Percentiles rank a stretch among this genome's conserved stretches.
These are phyloP conservation scores for Protonemura montana DNA, from an alignment of 2,888 invertebrate genomes.

Conservation along the genomic window DNA sequence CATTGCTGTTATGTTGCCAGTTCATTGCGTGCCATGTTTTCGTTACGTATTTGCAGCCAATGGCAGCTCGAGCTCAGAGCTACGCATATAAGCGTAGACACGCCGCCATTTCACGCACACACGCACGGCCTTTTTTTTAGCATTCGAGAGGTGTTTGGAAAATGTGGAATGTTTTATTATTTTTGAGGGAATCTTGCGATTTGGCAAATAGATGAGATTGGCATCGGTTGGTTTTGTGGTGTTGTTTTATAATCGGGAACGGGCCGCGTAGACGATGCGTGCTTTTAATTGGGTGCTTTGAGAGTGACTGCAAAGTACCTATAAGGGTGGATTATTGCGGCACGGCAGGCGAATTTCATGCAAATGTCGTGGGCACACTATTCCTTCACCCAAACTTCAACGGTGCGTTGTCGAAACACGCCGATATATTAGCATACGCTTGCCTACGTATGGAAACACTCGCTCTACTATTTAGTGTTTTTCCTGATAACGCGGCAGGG, in stretches of 20 bases:
- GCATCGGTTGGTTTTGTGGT: not conserved
- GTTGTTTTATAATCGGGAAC: not conserved
- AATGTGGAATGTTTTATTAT: not conserved
- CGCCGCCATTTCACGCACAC: slow-evolving; percentile 12
- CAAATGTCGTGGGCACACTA: not conserved
- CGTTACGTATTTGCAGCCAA: not conserved
- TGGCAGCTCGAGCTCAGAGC: not conserved
- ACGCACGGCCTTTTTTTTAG: not conserved
- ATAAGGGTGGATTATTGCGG: not conserved
- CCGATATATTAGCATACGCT: not conserved
- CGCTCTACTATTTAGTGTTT: not conserved
- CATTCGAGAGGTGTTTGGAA: not conserved
- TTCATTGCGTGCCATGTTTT: slow-evolving; percentile 3
- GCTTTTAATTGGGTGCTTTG: not conserved
- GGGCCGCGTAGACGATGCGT: not conserved
- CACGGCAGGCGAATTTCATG: not conserved
- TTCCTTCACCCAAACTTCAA: too few relatives aligned
- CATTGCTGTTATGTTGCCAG: not conserved
- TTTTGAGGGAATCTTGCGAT: not conserved
- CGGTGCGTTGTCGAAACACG: not conserved
- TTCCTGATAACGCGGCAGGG: not conserved
- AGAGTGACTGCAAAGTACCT: not conserved
- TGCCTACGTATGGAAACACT: not conserved
- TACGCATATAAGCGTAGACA: not conserved
- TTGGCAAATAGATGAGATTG: not conserved